Evolutionary conservation across 2,113 vertebrate species (phyloP), one percentile per base, ranked within the genome.

Genomic region (Orientallactaga bullata): DNA sequence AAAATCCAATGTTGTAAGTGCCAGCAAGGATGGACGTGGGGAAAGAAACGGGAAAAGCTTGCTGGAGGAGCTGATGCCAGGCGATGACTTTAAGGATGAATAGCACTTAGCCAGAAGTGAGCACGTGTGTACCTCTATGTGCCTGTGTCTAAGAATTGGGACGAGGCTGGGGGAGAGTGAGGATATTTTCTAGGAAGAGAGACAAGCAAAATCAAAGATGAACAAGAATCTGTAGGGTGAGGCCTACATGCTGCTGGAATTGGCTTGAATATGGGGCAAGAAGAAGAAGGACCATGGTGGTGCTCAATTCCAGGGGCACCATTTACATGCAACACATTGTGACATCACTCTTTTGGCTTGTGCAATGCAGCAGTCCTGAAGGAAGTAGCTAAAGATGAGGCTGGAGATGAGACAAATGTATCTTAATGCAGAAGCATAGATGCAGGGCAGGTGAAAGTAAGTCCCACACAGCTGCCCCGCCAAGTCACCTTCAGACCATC

Each of bases 131-230:
- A 11, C 9, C 16, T 72, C 74, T 28, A 65, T 4, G 1, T 21
- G 5, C 86, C 15, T 93, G 32, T 92, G 37, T 85, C 51, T 32
- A 79, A 82, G 39, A 32, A 74, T 21, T 2, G 13, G 10, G 8
- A n/a, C n/a, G n/a, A n/a, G n/a, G n/a, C n/a, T n/a, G n/a, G 18
- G 2, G 13, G 26, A 30, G 37, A 76, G 23, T 77, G 26, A 94
- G 39, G 86, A 90, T 35, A 58, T 66, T 60, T 89, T 91, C 20
- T 79, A 83, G 39, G 35, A 88, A 77, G 28, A 85, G 32, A 66
- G 23, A 42, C 8, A 7, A 74, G 30, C 26, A 90, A 92, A 92
- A 85, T 60, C 73, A 76, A 92, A 88, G 78, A 73, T 2, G 76
- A 88, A 74, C 47, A 86, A 91, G 51, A 90, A 73, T 21, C 69